Conservation (phyloP, 2,113 vertebrate species). For the Malurus alboscapulatus region DNA sequence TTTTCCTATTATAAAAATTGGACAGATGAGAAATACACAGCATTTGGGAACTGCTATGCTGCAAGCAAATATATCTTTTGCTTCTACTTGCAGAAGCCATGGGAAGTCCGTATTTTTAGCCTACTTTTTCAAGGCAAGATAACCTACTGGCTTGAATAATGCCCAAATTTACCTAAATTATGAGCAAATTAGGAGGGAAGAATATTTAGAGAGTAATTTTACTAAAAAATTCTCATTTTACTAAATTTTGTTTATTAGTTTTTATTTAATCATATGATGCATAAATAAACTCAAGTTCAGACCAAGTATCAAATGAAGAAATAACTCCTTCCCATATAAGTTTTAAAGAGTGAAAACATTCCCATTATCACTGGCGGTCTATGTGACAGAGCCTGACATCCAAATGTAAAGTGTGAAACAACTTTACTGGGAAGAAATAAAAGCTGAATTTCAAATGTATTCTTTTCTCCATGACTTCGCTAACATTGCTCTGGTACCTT, state of each 20-base stretch:
- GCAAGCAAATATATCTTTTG: background rate
- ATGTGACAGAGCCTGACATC: background rate
- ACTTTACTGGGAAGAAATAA: background rate
- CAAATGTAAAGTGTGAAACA: background rate
- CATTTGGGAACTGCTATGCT: background rate
- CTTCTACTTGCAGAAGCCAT: background rate
- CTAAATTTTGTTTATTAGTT: background rate
- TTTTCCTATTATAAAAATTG: background rate
- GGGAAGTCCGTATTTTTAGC: background rate
- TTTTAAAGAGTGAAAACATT: background rate
- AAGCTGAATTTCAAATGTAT: background rate
- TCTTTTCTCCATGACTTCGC: background rate
- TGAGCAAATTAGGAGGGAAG: background rate
- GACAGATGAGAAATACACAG: background rate
- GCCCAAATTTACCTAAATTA: background rate
- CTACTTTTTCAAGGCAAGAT: background rate
- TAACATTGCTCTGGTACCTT: background rate
- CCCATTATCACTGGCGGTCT: background rate
- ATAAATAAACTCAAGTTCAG: background rate
- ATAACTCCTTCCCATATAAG: background rate
- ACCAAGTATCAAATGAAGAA: background rate
- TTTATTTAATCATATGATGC: background rate
- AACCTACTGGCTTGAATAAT: background rate
- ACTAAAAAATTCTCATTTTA: background rate
- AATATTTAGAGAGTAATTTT: background rate